Conservation (phyloP, 2,888 invertebrate species). For the Colletes collaris region DNA sequence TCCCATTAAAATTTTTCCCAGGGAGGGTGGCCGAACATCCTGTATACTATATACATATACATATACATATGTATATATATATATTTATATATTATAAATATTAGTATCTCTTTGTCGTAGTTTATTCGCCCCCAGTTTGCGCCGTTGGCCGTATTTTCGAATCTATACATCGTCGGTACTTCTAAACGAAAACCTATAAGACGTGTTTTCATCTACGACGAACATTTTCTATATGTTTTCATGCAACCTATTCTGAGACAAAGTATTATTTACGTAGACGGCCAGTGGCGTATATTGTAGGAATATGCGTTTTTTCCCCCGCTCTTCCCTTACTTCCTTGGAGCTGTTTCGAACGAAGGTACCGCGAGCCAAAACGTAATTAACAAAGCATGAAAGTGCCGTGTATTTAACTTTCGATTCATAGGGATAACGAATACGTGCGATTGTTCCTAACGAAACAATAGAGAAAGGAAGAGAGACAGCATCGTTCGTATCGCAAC, state of each 20-base stretch:
- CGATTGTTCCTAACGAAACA: conserved; percentile 40
- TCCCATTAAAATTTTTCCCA: no score
- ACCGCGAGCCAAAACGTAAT: conserved; percentile 22
- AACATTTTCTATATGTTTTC: no score
- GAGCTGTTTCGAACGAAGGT: conserved; percentile 6
- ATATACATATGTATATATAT: conserved; percentile 14
- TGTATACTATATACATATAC: conserved; percentile 19
- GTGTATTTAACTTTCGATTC: conserved; percentile 47
- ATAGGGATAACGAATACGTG: conserved; percentile 44
- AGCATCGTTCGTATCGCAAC: neutral
- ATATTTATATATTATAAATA: conserved; percentile 44
- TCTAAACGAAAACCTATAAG: neutral
- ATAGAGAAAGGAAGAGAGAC: conserved; percentile 18
- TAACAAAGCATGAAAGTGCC: conserved; percentile 47
- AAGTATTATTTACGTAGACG: neutral
- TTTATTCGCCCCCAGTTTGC: conserved; percentile 43
- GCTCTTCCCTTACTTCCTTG: conserved; percentile 24
- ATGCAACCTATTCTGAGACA: no score
- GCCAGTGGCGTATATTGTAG: conserved; percentile 39
- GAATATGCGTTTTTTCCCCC: conserved; percentile 9
- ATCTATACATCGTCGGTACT: neutral
- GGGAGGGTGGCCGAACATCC: no score
- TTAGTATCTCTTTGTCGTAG: conserved; percentile 57
- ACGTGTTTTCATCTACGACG: neutral
- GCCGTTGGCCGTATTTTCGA: conserved; percentile 36